phyloP scores from a whole-genome alignment of 1,140 invertebrate species.

The Solenopsis invicta region DNA sequence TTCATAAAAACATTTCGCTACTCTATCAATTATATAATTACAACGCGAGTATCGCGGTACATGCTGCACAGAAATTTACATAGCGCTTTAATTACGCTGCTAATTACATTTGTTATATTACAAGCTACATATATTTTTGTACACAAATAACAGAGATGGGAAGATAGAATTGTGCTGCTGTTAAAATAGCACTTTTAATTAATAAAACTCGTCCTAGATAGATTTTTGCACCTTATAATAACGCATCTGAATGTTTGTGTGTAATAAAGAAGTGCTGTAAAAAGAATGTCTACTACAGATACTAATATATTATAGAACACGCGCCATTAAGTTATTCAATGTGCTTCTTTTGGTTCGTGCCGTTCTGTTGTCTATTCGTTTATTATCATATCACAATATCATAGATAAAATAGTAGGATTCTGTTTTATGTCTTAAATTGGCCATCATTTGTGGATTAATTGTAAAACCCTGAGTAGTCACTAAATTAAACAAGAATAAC shows the following conservation, averaged over 20 bases:
- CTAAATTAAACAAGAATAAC: constrained; percentile 32
- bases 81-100: neutral
- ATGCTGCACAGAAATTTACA: constrained; percentile 23
- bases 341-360: constrained; percentile 9
- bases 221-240: constrained; percentile 19
- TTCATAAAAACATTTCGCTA: constrained; percentile 8
- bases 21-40: neutral
- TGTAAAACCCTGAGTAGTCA: constrained; percentile 56
- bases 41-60: neutral
- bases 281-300: neutral
- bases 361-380: neutral
- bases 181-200: neutral
- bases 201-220: neutral
- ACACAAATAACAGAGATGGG: constrained; percentile 16
- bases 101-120: constrained; percentile 35
- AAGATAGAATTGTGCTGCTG: constrained; percentile 25
- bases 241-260: neutral
- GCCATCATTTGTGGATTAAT: constrained; percentile 42
- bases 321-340: neutral
- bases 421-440: constrained; percentile 41
- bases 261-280: neutral
- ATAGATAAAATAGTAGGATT: constrained; percentile 51
- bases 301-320: neutral
- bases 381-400: constrained; percentile 54
- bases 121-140: constrained; percentile 23